Evolutionary conservation across 1,140 invertebrate genomes (phyloP), one percentile per base, ranked within the genome.

Genomic region (Pectinophora gossypiella): DNA sequence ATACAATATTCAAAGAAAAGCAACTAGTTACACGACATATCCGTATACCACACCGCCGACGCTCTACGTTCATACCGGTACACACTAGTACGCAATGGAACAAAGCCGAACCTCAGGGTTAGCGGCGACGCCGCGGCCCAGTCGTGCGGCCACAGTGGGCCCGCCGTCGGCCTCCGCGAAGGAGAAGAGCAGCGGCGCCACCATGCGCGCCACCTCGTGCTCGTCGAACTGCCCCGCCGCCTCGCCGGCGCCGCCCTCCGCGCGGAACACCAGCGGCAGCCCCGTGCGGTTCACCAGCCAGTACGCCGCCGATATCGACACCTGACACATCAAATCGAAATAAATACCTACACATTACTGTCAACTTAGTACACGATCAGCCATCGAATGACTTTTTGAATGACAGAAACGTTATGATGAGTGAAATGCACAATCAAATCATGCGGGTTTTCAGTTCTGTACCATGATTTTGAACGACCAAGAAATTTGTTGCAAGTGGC

Each of bases 271-370:
- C n/a, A 99, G 80, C 0, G 98, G 97, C 32, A 99, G 88, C 0
- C 97, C 98, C 12, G 96, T 97, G 81, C 95, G 95, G 81, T 99
- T 99, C 19, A 99, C 92, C 59, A 99, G 92, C 98, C 98, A 99
- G 87, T 95, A 98, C 0, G 95, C 94, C 16, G 96, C 94, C 54
- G 91, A 94, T 12, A 99, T 90, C 40, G 91, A 92, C 48, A 98
- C 90, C 90, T 96, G 89, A 43, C 91, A 27, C 23, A 5, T 6
- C 12, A 27, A 12, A 16, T 2, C 3, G 38, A 32, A 32, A 7
- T 2, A 32, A 32, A 32, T 3, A n/a, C n/a, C n/a, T n/a, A n/a
- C n/a, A n/a, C n/a, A n/a, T n/a, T n/a, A n/a, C n/a, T n/a, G n/a
- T n/a, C n/a, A n/a, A n/a, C n/a, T n/a, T n/a, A n/a, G n/a, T n/a